Evolutionary conservation across 2,797 vertebrate species (phyloP).

Genomic region (Agapornis canus): DNA sequence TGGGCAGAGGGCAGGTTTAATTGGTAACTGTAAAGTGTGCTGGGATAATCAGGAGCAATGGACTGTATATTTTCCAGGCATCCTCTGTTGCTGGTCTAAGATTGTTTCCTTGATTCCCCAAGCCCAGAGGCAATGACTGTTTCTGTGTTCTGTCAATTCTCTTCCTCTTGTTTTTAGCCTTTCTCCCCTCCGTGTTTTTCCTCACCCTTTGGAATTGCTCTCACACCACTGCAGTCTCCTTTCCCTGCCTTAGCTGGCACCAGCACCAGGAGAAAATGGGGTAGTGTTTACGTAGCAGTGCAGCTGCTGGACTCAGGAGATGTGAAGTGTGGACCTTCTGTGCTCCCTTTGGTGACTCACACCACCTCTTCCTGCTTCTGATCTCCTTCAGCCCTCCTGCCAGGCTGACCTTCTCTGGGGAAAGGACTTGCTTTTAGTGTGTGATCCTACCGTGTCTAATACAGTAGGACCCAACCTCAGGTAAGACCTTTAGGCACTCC

Average conservation of each 20-base stretch:
- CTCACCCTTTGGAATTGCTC: background rate
- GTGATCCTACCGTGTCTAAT: rapidly evolving
- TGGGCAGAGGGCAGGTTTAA: background rate
- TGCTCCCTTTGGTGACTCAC: background rate
- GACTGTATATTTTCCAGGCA: background rate
- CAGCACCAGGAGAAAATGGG: background rate
- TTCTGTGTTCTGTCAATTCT: background rate
- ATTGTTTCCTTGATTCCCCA: background rate
- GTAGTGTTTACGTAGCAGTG: background rate
- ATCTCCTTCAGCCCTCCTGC: background rate
- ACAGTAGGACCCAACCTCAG: constrained; percentile 14
- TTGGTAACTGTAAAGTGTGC: background rate
- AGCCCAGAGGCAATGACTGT: background rate
- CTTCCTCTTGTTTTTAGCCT: background rate
- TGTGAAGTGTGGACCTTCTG: background rate
- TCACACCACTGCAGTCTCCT: background rate
- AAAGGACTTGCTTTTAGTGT: background rate
- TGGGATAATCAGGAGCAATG: background rate
- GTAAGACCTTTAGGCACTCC: constrained; percentile 33
- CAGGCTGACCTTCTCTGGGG: background rate
- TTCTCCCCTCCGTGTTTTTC: background rate
- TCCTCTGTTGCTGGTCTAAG: background rate
- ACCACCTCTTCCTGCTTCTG: background rate
- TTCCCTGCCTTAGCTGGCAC: background rate
- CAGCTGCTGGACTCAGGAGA: background rate